A percentile compares a stretch with the other conserved stretches of the same genome.
Conservation (phyloP, 2,113 vertebrate genomes). For the Cephalophus harveyi region DNA sequence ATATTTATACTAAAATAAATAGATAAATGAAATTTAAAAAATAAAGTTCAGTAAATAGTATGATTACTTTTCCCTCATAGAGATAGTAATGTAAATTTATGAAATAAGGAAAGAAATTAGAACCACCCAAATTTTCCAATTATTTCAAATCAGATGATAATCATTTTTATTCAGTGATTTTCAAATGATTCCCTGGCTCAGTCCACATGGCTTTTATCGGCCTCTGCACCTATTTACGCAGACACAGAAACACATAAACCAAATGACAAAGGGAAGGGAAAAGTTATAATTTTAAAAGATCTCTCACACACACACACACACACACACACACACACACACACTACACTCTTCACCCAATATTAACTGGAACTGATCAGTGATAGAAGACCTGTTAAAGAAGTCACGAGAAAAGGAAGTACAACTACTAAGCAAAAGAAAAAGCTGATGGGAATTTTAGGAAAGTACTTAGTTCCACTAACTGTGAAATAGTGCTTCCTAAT, state of each 20-base stretch:
- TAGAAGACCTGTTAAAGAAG: background rate
- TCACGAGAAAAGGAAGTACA: background rate
- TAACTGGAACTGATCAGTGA: background rate
- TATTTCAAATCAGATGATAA: background rate
- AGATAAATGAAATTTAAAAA: background rate
- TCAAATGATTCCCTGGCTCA: background rate
- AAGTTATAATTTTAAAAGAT: background rate
- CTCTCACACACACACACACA: background rate
- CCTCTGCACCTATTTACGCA: background rate
- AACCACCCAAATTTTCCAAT: background rate
- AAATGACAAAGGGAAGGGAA: background rate
- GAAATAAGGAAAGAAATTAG: background rate
- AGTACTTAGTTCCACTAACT: background rate
- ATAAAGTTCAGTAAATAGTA: background rate
- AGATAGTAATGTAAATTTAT: constrained; percentile 24
- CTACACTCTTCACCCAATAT: background rate
- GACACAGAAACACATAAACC: background rate
- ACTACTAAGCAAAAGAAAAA: background rate
- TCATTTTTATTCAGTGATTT: background rate
- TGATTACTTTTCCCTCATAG: background rate
- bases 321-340: background rate
- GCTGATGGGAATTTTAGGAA: background rate
- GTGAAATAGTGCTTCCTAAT: background rate
- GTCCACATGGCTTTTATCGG: background rate
- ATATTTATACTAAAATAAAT: too few species aligned